Base-by-base conservation (phyloP, 2,113 vertebrate genomes). In the Saccopteryx bilineata region DNA sequence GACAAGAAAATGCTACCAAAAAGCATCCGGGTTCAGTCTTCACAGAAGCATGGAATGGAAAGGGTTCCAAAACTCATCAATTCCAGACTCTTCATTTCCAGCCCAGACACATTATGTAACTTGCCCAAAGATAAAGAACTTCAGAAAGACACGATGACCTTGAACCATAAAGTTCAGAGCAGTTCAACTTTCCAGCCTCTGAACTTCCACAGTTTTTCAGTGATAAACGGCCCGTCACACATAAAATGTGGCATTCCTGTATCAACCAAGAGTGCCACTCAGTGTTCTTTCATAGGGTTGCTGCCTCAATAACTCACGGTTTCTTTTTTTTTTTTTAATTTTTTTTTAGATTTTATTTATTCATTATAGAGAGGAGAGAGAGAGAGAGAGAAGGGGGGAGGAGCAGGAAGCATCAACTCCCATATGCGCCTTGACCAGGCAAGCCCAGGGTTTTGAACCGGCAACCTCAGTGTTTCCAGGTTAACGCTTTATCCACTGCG, bases 111-210 rank as follows among this genome's bases (percentile, higher is more conserved):
- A 68, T 33, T 69, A 71, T 9, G 24, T 69, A 89, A 90, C 84
- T 75, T 5, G 9, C 17, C 56, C 79, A 74, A 66, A 86, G 87
- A 96, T 78, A 94, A 66, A 80, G 83, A 54, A 76, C 87, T 86
- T 80, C 19, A 90, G 58, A 84, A 69, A 86, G 26, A 83, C 7
- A 19, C 14, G 63, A 26, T 50, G 26, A 50, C 69, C 79, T 23
- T 4, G 0, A 88, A 74, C 61, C 80, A 74, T 94, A 90, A 78
- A 81, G 87, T 9, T 82, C 31, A 24, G 50, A n/a, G 46, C 65
- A 52, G 39, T 74, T 74, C 75, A 79, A 63, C 80, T 86, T 85
- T 19, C 87, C 8, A 21, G 19, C 79, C 65, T 17, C 24, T 90
- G 31, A 91, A 74, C 63, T 68, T 31, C 21, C 79, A 83, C 18